These are phyloP conservation scores for Malaclemys terrapin DNA, from an alignment of 2,113 vertebrate species.

Conservation along the genomic window DNA sequence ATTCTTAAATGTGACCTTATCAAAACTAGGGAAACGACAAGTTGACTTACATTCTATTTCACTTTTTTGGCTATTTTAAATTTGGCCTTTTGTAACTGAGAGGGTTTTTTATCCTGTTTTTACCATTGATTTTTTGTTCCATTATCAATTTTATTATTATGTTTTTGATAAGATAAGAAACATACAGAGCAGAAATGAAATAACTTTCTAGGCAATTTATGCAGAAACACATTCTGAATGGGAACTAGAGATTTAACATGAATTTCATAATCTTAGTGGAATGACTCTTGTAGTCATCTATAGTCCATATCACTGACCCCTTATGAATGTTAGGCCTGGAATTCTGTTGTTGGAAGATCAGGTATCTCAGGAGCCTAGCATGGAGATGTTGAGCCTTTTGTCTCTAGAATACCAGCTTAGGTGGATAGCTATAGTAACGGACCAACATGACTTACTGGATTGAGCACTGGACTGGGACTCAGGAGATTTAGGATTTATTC, in stretches of 20 bases:
- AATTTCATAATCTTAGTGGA: neutral
- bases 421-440: neutral
- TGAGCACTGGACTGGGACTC: neutral
- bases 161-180: neutral
- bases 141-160: neutral
- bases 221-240: neutral
- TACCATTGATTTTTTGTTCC: neutral
- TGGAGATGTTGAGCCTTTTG: neutral
- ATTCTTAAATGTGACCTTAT: neutral
- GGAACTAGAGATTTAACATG: neutral
- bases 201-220: neutral
- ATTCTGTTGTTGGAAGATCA: slow-evolving; percentile 17
- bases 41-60: neutral
- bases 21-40: neutral
- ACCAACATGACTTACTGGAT: neutral
- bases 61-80: neutral
- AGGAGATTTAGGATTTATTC: neutral
- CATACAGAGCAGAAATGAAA: neutral
- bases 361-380: neutral
- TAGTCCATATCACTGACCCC: neutral
- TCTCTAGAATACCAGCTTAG: neutral
- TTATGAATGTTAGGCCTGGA: neutral
- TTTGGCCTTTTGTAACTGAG: neutral
- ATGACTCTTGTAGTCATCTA: neutral
- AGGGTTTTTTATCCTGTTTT: neutral